These are phyloP conservation scores for Dasypogon diadema DNA, from an alignment of 2,888 invertebrate genomes.

Conservation along the genomic window DNA sequence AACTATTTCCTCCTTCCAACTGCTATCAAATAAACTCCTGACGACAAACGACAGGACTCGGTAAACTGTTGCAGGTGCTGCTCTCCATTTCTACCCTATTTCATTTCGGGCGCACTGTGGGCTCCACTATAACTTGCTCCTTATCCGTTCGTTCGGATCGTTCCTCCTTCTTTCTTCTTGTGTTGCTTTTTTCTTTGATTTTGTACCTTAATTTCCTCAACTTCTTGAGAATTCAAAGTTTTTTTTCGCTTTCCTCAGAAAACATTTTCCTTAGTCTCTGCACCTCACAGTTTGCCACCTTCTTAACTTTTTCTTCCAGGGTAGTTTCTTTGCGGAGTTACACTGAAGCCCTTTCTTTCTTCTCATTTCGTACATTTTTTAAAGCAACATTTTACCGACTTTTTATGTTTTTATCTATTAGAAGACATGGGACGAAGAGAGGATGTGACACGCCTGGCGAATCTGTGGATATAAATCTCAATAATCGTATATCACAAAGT, in stretches of 20 bases:
- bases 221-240: slow-evolving; percentile 50
- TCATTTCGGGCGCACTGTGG: slow-evolving; percentile 18
- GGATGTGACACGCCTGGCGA: slow-evolving; percentile 53
- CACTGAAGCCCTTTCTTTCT: neutral
- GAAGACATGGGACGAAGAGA: slow-evolving; percentile 26
- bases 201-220: slow-evolving; percentile 53
- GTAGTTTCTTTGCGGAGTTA: neutral
- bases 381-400: slow-evolving; percentile 8
- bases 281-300: slow-evolving; percentile 47
- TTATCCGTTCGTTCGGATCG: slow-evolving; percentile 6
- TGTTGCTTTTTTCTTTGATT: slow-evolving; percentile 45
- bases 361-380: slow-evolving; percentile 44
- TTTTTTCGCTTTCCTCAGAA: slow-evolving; percentile 33
- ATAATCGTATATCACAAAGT: slow-evolving; percentile 65
- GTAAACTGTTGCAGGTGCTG: slow-evolving; percentile 51
- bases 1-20: slow-evolving; percentile 53
- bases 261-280: slow-evolving; percentile 50
- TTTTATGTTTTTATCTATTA: slow-evolving; percentile 52
- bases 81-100: slow-evolving; percentile 31
- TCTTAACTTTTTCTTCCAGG: slow-evolving; percentile 29
- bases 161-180: neutral
- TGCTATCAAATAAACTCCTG: slow-evolving; percentile 48
- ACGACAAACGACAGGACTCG: slow-evolving; percentile 37
- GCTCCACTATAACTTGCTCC: neutral
- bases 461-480: slow-evolving; percentile 65